Percentiles rank a stretch among this genome's conserved stretches.
These are phyloP conservation scores for Salvelinus sp. DNA, from an alignment of 2,113 vertebrate species.

Conservation along the genomic window DNA sequence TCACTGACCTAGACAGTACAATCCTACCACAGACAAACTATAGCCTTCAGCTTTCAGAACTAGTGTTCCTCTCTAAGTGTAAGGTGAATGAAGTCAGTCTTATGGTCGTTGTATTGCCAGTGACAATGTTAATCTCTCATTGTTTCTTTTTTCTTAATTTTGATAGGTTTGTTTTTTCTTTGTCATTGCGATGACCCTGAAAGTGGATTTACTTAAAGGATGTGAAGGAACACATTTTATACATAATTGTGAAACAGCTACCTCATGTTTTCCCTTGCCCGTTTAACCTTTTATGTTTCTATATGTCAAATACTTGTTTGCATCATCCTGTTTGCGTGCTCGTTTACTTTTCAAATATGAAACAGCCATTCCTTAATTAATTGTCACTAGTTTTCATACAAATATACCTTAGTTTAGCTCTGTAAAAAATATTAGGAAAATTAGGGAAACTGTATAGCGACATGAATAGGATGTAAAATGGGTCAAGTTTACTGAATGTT, in stretches of 20 bases:
- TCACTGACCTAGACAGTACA: not conserved
- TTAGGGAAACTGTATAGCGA: too few relatives aligned
- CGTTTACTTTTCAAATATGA: constrained; percentile 9
- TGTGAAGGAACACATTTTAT: too few relatives aligned
- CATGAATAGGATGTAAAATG: too few relatives aligned
- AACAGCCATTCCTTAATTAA: constrained; percentile 23
- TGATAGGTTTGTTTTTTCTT: too few relatives aligned
- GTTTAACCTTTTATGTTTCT: constrained; percentile 3
- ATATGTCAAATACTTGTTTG: not conserved
- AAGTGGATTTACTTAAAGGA: too few relatives aligned
- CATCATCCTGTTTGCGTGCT: constrained; percentile 3
- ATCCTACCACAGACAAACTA: not conserved
- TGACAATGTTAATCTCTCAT: not conserved
- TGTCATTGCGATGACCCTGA: too few relatives aligned
- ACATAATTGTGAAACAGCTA: constrained; percentile 26
- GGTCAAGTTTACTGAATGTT: too few relatives aligned
- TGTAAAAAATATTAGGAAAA: not conserved
- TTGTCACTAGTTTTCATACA: not conserved
- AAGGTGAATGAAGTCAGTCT: not conserved
- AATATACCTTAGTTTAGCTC: not conserved
- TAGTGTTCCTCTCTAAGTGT: not conserved
- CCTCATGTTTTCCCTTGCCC: constrained; percentile 28
- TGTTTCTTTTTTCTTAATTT: too few relatives aligned
- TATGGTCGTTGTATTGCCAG: not conserved
- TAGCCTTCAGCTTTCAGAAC: not conserved